These are phyloP conservation scores for Crossocerus cetratus DNA, from an alignment of 2,888 invertebrate species.

Conservation along the genomic window DNA sequence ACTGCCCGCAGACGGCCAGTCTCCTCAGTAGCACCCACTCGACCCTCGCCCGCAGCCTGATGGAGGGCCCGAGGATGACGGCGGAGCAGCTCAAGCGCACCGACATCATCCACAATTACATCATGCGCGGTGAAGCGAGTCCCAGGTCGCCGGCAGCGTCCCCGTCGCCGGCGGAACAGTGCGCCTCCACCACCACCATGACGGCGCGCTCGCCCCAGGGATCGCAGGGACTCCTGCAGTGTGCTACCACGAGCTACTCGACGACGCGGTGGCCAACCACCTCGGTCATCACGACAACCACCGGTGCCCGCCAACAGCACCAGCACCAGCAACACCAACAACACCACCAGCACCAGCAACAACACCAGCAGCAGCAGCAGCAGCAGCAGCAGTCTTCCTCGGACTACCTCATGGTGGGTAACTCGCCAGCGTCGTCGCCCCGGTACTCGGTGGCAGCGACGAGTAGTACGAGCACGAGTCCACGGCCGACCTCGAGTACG, in stretches of 20 bases:
- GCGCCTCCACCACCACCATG: slow-evolving; percentile 77
- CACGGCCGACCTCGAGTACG: slow-evolving; percentile 71
- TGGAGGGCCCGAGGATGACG: slow-evolving; percentile 96
- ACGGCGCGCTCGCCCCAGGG: slow-evolving; percentile 72
- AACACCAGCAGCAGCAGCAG: slow-evolving; percentile 64
- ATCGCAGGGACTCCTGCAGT: slow-evolving; percentile 71
- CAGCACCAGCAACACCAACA: slow-evolving; percentile 65
- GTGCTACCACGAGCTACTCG: slow-evolving; percentile 69
- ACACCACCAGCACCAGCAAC: slow-evolving; percentile 59
- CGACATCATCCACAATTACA: slow-evolving; percentile 94
- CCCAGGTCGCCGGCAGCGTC: slow-evolving; percentile 70
- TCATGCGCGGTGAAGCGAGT: slow-evolving; percentile 86
- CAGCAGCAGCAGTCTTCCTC: slow-evolving; percentile 70
- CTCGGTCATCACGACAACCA: slow-evolving; percentile 82
- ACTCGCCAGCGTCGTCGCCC: slow-evolving; percentile 72
- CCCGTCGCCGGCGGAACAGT: slow-evolving; percentile 79
- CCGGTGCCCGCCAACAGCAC: slow-evolving; percentile 75
- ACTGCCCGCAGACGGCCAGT: slow-evolving; percentile 77
- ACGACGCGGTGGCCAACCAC: slow-evolving; percentile 75
- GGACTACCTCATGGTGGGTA: slow-evolving; percentile 76
- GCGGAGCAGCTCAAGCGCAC: slow-evolving; percentile 94
- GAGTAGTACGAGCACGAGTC: slow-evolving; percentile 71
- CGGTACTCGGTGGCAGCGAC: slow-evolving; percentile 76
- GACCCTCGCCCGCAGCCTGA: slow-evolving; percentile 91
- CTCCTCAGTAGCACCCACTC: slow-evolving; percentile 92